Evolutionary conservation across 2,797 vertebrate genomes (phyloP), one percentile per base, ranked within the genome.

Genomic region (Poecilia gillii): DNA sequence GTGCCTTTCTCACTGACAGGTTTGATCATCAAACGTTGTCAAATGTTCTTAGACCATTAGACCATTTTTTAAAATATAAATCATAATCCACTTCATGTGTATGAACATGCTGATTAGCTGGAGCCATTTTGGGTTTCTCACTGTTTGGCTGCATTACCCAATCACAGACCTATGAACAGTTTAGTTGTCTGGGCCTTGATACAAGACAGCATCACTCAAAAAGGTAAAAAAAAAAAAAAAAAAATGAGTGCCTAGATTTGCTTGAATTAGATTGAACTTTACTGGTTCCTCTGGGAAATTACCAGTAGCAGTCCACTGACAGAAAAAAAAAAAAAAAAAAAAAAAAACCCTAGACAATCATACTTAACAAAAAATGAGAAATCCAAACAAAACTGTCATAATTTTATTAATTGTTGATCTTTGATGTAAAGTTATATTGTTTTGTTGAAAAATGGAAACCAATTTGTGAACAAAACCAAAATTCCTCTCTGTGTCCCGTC

Each of bases 1-100:
- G 97, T 96, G 97, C 97, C 92, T 99, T 99, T 93, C 94, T 99
- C 87, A 97, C 96, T 47, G 97, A 99, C 93, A 98, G 98, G 98
- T 98, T 80, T 11, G 84, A 59, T 72, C 33, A 53, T 9, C 16
- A 5, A 49, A 46, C 41, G 6, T 53, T 18, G 4, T 13, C n/a
- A 51, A 49, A 23, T 5, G 36, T 53, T 23, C 25, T 12, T 20
- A 11, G 13, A 74, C 43, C 33, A 66, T 45, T 57, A 28, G 13
- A 74, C 43, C 39, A 66, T 43, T 57, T 64, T 77, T 39, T 53
- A 5, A 5, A 36, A 39, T 0, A 51, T 51, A 8, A 53, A 16
- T 59, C 33, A 76, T 9, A 76, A 84, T 59, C 41, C 25, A 43
- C 1, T 39, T 76, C 72, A 53, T 73, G 23, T 68, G 64, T 43